Evolutionary conservation across 2,797 vertebrate species (phyloP).

Genomic region (Borostomias antarcticus): DNA sequence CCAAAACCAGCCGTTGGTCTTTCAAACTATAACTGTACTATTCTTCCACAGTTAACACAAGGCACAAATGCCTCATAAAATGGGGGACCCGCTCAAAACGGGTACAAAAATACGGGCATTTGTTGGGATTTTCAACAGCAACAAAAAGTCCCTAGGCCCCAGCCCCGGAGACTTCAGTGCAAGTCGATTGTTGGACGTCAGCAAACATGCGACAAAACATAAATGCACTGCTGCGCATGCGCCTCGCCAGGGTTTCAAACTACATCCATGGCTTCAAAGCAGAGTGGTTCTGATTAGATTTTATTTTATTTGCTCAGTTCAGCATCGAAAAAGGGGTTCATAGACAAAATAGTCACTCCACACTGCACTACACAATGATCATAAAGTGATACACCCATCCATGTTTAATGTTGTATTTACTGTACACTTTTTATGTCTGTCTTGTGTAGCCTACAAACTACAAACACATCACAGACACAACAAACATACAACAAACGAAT

Average conservation of each 20-base stretch:
- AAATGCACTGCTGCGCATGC: constrained; percentile 6
- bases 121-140: constrained; percentile 33
- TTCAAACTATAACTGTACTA: constrained; percentile 48
- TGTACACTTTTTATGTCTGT: too few relatives aligned
- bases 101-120: constrained; percentile 57
- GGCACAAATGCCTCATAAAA: constrained; percentile 66
- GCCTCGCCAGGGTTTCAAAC: neutral
- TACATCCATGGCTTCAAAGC: too few relatives aligned
- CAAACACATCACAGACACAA: too few relatives aligned
- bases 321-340: too few relatives aligned
- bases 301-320: too few relatives aligned
- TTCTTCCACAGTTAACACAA: constrained; percentile 36
- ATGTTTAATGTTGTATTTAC: too few relatives aligned
- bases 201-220: constrained; percentile 74
- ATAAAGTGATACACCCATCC: too few relatives aligned
- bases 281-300: too few relatives aligned
- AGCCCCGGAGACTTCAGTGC: constrained; percentile 68
- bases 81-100: constrained; percentile 57
- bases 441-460: too few relatives aligned
- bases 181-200: constrained; percentile 77
- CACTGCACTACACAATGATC: too few relatives aligned
- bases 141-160: constrained; percentile 71
- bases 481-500: too few relatives aligned
- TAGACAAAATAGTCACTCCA: too few relatives aligned
- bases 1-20: constrained; percentile 62